phyloP scores from a whole-genome alignment of 2,113 vertebrate genomes.

The Sceloporus undulatus region DNA sequence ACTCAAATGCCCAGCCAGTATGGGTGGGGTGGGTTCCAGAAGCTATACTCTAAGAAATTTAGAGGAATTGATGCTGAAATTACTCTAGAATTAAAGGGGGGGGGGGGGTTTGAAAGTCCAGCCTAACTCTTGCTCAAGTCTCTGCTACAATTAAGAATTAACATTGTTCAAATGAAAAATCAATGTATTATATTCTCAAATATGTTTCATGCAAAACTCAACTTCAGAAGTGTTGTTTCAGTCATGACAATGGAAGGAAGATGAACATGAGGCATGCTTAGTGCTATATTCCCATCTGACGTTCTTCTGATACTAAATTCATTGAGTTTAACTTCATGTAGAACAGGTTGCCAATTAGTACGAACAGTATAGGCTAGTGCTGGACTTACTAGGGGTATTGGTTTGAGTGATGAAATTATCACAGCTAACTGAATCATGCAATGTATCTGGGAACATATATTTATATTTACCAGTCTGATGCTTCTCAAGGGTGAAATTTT shows the following conservation, averaged over 20 bases:
- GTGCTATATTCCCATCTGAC: neutral
- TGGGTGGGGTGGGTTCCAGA: no score
- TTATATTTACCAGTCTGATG: neutral
- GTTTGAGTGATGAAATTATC: neutral
- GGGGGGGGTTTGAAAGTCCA: neutral
- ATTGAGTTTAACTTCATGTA: neutral
- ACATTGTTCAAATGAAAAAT: neutral
- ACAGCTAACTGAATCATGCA: neutral
- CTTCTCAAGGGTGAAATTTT: neutral
- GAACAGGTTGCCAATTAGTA: conserved; percentile 3
- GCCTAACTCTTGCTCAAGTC: neutral
- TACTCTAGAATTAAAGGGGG: no score
- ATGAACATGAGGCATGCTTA: neutral
- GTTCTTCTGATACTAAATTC: neutral
- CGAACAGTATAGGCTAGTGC: neutral
- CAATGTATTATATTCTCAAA: no score
- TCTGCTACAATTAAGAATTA: neutral
- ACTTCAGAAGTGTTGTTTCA: neutral
- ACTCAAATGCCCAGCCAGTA: no score
- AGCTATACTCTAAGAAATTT: no score
- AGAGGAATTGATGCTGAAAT: no score
- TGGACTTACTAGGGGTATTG: neutral
- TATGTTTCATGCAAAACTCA: neutral
- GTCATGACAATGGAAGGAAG: neutral
- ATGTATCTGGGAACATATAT: neutral